Conservation (phyloP, 2,888 invertebrate genomes). For the Mamestra brassicae region DNA sequence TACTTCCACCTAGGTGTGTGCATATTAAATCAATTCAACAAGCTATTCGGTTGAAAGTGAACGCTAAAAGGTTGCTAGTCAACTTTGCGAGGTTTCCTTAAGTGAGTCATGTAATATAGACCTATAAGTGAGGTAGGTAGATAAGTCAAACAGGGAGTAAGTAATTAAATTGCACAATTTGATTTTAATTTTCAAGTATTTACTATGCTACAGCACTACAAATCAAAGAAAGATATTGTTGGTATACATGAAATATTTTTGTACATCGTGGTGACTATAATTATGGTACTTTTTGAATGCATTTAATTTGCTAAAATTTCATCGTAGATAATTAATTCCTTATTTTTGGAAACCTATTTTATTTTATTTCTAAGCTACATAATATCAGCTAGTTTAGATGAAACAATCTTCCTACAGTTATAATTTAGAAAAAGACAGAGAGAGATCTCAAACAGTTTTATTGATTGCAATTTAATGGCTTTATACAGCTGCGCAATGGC, state of each 20-base stretch:
- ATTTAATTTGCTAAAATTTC: neutral
- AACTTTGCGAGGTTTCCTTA: constrained; percentile 51
- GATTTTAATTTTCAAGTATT: neutral
- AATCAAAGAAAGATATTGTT: too few species aligned
- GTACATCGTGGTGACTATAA: too few species aligned
- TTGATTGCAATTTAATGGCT: constrained; percentile 53
- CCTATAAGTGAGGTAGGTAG: constrained; percentile 9
- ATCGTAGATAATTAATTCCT: neutral
- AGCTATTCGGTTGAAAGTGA: constrained; percentile 61
- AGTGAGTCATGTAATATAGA: constrained; percentile 51
- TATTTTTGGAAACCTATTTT: neutral
- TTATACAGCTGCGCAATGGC: constrained; percentile 38
- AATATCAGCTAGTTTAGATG: neutral
- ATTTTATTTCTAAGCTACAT: neutral
- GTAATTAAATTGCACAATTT: neutral
- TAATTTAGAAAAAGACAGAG: constrained; percentile 5
- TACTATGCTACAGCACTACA: neutral
- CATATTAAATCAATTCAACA: constrained; percentile 48
- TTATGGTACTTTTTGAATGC: neutral
- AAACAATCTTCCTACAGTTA: neutral
- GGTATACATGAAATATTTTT: too few species aligned
- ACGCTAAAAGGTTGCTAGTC: constrained; percentile 52
- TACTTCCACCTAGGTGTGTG: constrained; percentile 32
- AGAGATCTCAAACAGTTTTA: constrained; percentile 33
- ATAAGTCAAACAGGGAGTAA: neutral